These are phyloP conservation scores for Nansenia antarctica DNA, from an alignment of 2,113 vertebrate genomes.

Conservation along the genomic window DNA sequence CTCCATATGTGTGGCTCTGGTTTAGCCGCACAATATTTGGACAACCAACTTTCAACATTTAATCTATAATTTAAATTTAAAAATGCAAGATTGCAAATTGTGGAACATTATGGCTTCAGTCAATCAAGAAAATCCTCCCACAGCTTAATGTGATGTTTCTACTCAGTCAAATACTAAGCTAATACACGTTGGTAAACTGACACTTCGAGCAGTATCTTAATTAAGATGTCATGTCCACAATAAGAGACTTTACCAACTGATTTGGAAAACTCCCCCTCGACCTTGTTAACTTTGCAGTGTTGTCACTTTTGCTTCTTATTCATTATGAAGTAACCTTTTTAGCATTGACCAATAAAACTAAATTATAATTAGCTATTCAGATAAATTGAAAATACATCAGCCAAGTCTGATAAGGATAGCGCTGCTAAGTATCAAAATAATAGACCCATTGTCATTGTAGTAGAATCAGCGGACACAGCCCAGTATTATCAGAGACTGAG, in stretches of 20 bases:
- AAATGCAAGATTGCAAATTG: no score
- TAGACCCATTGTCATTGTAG: slow-evolving; percentile 9
- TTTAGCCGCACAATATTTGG: background rate
- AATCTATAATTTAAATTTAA: no score
- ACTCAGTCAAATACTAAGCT: slow-evolving; percentile 45
- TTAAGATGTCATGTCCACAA: slow-evolving; percentile 43
- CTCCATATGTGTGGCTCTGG: background rate
- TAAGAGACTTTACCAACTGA: slow-evolving; percentile 33
- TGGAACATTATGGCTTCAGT: no score
- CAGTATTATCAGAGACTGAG: slow-evolving; percentile 23
- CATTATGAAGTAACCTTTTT: slow-evolving; percentile 32
- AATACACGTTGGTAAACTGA: slow-evolving; percentile 41
- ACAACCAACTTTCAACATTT: background rate
- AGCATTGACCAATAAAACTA: background rate
- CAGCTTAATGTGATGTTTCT: slow-evolving; percentile 31
- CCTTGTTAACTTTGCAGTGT: slow-evolving; percentile 32
- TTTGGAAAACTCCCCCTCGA: slow-evolving; percentile 31
- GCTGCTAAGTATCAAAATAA: slow-evolving; percentile 21
- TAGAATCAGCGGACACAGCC: background rate
- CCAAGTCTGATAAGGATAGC: slow-evolving; percentile 8
- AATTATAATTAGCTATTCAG: slow-evolving; percentile 22
- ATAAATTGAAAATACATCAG: slow-evolving; percentile 7
- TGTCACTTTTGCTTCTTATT: slow-evolving; percentile 21
- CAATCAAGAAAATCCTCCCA: no score
- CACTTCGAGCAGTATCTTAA: slow-evolving; percentile 38